Conservation (phyloP, 2,888 invertebrate genomes). For the Diarsia brunnea region DNA sequence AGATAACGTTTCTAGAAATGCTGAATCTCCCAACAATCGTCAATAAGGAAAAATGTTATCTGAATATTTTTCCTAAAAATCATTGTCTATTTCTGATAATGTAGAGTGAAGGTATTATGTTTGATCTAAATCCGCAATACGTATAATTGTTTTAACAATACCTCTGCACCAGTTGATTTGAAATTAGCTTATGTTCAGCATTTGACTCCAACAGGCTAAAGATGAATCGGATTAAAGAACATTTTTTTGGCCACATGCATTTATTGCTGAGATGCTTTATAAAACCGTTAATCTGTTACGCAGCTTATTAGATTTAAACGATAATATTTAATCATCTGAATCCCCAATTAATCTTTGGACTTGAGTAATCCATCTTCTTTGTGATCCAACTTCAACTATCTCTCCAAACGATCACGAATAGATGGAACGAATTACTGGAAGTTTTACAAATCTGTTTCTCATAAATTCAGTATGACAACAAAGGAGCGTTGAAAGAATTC, state of each 20-base stretch:
- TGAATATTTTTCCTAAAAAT: conserved; percentile 10
- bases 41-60: conserved; percentile 37
- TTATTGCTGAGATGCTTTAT: background rate
- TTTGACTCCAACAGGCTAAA: background rate
- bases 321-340: background rate
- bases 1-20: conserved; percentile 39
- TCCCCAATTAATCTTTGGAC: conserved; percentile 13
- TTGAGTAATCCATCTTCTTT: conserved; percentile 8
- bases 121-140: background rate
- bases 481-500: conserved; percentile 41
- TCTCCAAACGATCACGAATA: conserved; percentile 5
- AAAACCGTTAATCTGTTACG: background rate
- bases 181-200: background rate
- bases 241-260: background rate
- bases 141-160: background rate
- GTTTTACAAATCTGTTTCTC: conserved; percentile 26
- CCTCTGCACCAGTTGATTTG: background rate
- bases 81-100: conserved; percentile 10
- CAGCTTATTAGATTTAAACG: background rate
- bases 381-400: conserved; percentile 17
- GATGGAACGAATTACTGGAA: conserved; percentile 17
- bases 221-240: background rate
- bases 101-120: conserved; percentile 8
- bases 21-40: conserved; percentile 5
- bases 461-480: conserved; percentile 38